Percentiles rank a stretch among this genome's conserved stretches.
Conservation (phyloP, 37 sponge, comb jelly and placozoan species). For the Tethya wilhelma region DNA sequence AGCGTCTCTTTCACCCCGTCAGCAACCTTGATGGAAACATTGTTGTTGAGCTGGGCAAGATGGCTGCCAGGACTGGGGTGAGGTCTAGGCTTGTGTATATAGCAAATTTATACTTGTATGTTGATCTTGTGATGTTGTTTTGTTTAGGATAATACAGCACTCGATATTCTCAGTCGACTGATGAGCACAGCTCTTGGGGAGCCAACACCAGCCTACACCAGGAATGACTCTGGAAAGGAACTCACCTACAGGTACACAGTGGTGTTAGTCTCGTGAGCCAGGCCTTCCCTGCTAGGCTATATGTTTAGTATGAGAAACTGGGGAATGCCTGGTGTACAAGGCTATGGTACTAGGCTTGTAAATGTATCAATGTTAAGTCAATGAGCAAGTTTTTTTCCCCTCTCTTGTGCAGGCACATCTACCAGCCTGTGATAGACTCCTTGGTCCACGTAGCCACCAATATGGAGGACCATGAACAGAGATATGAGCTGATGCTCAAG, state of each 20-base stretch:
- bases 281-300: too few species aligned
- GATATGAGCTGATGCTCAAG: constrained; percentile 46
- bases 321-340: too few species aligned
- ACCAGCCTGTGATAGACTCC: constrained; percentile 68
- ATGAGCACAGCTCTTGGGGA: constrained; percentile 53
- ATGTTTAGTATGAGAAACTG: too few species aligned
- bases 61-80: constrained; percentile 60
- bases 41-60: constrained; percentile 58
- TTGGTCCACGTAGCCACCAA: constrained; percentile 56
- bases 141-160: constrained; percentile 15
- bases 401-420: constrained; percentile 47
- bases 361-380: too few species aligned
- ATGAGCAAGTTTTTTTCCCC: not conserved
- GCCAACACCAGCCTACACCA: too few species aligned
- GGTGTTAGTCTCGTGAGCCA: too few species aligned
- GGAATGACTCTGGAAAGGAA: too few species aligned
- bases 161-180: constrained; percentile 45
- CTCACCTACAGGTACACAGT: too few species aligned
- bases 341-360: too few species aligned
- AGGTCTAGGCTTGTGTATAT: not conserved
- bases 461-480: constrained; percentile 47
- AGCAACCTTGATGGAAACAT: constrained; percentile 51
- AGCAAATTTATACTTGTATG: not conserved
- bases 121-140: not conserved
- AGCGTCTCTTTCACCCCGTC: constrained; percentile 59